Conservation (phyloP, 2,797 vertebrate genomes). For the Mormyrops boulengeri region DNA sequence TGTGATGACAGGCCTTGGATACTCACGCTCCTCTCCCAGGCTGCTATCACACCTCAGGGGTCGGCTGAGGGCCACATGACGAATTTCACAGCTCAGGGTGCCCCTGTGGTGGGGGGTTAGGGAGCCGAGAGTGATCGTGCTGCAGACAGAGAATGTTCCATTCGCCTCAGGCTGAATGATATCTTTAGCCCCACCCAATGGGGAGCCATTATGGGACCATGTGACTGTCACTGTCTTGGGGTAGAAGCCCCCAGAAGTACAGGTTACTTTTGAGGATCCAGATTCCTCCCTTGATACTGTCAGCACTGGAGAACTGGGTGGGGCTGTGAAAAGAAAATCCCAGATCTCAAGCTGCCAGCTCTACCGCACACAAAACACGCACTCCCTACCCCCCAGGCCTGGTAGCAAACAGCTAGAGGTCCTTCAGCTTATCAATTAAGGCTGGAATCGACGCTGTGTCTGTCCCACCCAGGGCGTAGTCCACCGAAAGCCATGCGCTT, state of each 20-base stretch:
- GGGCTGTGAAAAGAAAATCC: slow-evolving; percentile 34
- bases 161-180: neutral
- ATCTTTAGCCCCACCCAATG: neutral
- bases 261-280: neutral
- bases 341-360: neutral
- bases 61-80: neutral
- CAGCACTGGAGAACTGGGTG: neutral
- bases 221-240: slow-evolving; percentile 6
- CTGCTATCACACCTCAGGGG: slow-evolving; percentile 1
- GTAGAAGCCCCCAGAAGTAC: slow-evolving; percentile 11
- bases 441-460: neutral
- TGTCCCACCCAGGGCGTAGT: neutral
- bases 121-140: neutral
- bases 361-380: neutral
- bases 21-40: slow-evolving; percentile 17
- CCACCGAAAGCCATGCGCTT: neutral
- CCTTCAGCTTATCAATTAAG: neutral
- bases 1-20: neutral
- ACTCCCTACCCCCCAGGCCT: neutral
- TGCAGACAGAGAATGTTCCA: slow-evolving; percentile 15
- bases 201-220: slow-evolving; percentile 18
- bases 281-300: neutral
- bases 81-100: slow-evolving; percentile 11
- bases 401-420: neutral
- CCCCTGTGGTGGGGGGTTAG: neutral